Conservation (phyloP, 1,140 invertebrate genomes). For the Tetramorium simillimum region DNA sequence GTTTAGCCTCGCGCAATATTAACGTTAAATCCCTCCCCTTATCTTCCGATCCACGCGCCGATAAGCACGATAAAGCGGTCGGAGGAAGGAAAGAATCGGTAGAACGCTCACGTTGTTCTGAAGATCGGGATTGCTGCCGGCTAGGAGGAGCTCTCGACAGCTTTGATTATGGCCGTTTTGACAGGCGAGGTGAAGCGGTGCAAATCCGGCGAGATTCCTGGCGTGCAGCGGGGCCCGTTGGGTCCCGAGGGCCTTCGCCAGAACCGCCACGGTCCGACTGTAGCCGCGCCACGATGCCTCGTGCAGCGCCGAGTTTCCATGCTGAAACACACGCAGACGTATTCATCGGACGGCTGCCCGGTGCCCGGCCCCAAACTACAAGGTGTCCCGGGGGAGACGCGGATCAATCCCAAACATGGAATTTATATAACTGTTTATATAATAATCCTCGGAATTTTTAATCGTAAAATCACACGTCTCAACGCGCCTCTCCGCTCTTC, state of each 20-base stretch:
- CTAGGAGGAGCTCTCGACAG: conserved; percentile 94
- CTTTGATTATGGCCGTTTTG: conserved; percentile 99
- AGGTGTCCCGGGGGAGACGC: conserved; percentile 12
- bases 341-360: conserved; percentile 35
- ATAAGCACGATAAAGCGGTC: neutral
- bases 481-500: neutral
- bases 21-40: neutral
- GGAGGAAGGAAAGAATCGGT: neutral
- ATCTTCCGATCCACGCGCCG: neutral
- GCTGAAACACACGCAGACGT: conserved; percentile 86
- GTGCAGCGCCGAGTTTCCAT: conserved; percentile 97
- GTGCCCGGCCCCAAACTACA: conserved; percentile 1
- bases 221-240: conserved; percentile 90
- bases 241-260: conserved; percentile 88
- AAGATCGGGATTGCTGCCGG: conserved; percentile 94
- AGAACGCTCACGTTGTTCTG: conserved; percentile 92
- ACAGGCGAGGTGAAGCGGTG: conserved; percentile 96
- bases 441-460: neutral
- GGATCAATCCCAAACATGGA: neutral
- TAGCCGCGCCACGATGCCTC: conserved; percentile 98
- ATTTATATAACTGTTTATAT: neutral
- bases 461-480: neutral
- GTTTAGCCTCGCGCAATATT: neutral
- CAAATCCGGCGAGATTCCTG: conserved; percentile 95
- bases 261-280: conserved; percentile 92